Base-by-base conservation (phyloP, 2,797 vertebrate species). In the Macrochelys suwanniensis region DNA sequence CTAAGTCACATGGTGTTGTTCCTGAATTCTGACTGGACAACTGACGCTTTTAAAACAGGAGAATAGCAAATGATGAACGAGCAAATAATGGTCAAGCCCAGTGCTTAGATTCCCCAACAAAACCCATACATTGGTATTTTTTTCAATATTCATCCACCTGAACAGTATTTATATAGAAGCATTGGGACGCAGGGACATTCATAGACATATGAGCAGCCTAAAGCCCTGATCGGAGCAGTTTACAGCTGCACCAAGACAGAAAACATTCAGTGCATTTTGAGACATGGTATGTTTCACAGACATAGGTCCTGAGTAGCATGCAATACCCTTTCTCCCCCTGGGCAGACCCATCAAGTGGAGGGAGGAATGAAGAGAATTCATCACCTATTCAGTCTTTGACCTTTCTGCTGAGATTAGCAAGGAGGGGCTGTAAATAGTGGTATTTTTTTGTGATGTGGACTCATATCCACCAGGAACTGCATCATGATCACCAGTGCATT, bases 361-460 rank as follows among this genome's bases (percentile, higher is more conserved):
- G 11, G 11, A 49, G 19, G 4, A 56, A 56, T 84, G n/a, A 85
- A 76, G 12, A 25, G 11, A 71, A 26, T 80, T 68, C 3, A 17
- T 86, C 16, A 51, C 37, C 74, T 65, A 25, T 49, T 54, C 49
- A 49, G 8, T 49, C 45, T 49, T 54, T 37, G 8, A 53, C 80
- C 54, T 81, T 89, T 92, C 8, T 68, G 21, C 82, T 81, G 21
- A 88, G 26, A 81, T 19, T 78, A 71, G 26, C 89, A 26, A 90
- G 82, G 50, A 76, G 31, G 82, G 53, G 50, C n/a, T 50, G 33
- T 76, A 79, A 11, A 8, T 23, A 26, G 42, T 53, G 78, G 53
- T 83, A 12, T 90, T 68, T 79, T 51, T 77, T 93, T 96, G 74
- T 77, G 83, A 91, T 80, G 37, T 92, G 84, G 94, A 71, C 93